These are phyloP conservation scores for Amphilophus citrinellus DNA, from an alignment of 2,113 vertebrate species.

Conservation along the genomic window DNA sequence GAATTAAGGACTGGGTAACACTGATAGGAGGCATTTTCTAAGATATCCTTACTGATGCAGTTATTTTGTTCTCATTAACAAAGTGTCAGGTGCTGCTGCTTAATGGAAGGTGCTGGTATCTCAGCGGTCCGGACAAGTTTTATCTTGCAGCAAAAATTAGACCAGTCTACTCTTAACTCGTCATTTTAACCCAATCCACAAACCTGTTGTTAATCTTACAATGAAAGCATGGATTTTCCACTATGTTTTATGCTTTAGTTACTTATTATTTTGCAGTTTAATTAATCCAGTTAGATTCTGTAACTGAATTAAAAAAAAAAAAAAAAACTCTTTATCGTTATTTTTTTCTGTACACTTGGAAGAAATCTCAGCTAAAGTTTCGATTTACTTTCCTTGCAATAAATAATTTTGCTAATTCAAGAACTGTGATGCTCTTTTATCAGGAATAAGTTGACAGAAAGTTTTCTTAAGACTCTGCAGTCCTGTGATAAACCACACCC, in stretches of 20 bases:
- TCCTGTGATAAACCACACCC: not conserved
- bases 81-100: not conserved
- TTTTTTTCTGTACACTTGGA: not conserved
- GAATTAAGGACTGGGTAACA: conserved; percentile 14
- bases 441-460: not conserved
- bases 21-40: not conserved
- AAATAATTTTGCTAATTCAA: not conserved
- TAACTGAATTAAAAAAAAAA: no score
- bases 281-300: no score
- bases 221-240: not conserved
- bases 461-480: not conserved
- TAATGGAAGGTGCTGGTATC: not conserved
- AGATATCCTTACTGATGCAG: accelerated
- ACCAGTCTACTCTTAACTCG: no score
- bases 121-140: not conserved
- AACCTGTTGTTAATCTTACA: no score
- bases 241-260: not conserved
- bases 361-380: not conserved
- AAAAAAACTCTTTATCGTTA: no score
- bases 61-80: not conserved
- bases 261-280: not conserved
- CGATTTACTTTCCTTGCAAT: not conserved
- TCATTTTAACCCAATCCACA: no score
- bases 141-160: not conserved
- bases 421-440: not conserved